phyloP scores from a whole-genome alignment of 2,888 invertebrate genomes.

The Marasmarcha lunaedactyla region DNA sequence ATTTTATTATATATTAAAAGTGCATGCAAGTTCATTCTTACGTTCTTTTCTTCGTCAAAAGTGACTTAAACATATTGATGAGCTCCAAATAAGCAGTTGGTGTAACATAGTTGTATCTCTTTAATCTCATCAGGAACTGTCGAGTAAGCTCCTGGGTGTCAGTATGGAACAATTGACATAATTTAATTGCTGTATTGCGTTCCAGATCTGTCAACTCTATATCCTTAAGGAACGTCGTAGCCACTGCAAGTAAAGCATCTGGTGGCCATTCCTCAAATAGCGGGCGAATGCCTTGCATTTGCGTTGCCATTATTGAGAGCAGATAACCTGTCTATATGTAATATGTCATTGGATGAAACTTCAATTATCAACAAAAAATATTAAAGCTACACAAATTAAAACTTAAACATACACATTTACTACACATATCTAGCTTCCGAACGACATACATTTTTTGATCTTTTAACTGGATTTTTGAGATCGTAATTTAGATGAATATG shows the following conservation, averaged over 20 bases:
- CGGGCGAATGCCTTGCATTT: too few species aligned
- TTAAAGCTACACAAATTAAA: too few species aligned
- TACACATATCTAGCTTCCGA: too few species aligned
- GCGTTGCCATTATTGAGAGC: too few species aligned
- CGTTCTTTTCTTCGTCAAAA: constrained; percentile 81
- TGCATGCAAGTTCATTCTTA: too few species aligned
- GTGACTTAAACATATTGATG: constrained; percentile 88
- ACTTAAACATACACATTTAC: too few species aligned
- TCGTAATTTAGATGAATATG: not conserved
- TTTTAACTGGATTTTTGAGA: not conserved
- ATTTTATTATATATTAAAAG: too few species aligned
- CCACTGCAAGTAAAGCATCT: constrained; percentile 91
- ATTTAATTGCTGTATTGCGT: constrained; percentile 81
- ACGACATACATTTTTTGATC: not conserved
- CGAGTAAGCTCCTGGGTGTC: constrained; percentile 80
- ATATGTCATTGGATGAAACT: too few species aligned
- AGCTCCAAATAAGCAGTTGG: constrained; percentile 94
- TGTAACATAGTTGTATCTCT: constrained; percentile 88
- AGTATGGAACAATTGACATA: constrained; percentile 92
- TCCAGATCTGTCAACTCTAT: constrained; percentile 83
- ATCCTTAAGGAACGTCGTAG: constrained; percentile 83
- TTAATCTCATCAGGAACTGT: constrained; percentile 72
- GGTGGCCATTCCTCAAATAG: constrained; percentile 90
- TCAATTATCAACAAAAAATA: too few species aligned
- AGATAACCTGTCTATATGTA: too few species aligned